Percentiles rank a stretch among this genome's conserved stretches.
phyloP scores from a whole-genome alignment of 2,113 vertebrate species.

The Herpetotheres cachinnans region DNA sequence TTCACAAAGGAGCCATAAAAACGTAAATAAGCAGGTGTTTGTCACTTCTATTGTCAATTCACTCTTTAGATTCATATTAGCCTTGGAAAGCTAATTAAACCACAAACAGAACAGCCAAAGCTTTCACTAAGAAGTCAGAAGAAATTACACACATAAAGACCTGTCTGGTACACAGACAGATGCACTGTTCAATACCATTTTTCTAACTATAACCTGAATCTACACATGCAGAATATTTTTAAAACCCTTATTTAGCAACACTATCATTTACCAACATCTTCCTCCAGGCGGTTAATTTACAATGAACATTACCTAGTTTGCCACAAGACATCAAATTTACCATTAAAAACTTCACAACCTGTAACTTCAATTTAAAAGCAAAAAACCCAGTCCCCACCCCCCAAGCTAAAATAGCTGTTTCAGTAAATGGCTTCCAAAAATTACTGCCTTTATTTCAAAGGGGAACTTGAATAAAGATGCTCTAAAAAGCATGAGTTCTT shows the following conservation, averaged over 20 bases:
- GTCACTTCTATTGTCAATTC: neutral
- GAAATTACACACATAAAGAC: neutral
- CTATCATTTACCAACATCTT: neutral
- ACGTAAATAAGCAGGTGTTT: neutral
- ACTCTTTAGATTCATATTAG: neutral
- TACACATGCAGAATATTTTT: rapidly evolving
- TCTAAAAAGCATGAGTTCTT: neutral
- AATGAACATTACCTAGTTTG: neutral
- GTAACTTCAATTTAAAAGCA: neutral
- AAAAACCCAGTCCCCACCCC: neutral
- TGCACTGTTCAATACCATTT: neutral
- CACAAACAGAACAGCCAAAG: neutral
- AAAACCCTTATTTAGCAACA: neutral
- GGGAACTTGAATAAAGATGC: neutral
- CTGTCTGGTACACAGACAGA: neutral
- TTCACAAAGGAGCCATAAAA: neutral
- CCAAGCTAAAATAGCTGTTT: neutral
- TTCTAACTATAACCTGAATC: neutral
- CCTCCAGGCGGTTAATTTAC: neutral
- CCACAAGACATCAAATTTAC: neutral
- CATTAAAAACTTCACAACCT: neutral
- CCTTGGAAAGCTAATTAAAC: neutral
- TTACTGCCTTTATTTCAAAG: neutral
- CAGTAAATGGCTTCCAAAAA: neutral
- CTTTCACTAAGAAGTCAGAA: neutral